Evolutionary conservation across 2,888 invertebrate species (phyloP).

Genomic region (Catocala sponsa): DNA sequence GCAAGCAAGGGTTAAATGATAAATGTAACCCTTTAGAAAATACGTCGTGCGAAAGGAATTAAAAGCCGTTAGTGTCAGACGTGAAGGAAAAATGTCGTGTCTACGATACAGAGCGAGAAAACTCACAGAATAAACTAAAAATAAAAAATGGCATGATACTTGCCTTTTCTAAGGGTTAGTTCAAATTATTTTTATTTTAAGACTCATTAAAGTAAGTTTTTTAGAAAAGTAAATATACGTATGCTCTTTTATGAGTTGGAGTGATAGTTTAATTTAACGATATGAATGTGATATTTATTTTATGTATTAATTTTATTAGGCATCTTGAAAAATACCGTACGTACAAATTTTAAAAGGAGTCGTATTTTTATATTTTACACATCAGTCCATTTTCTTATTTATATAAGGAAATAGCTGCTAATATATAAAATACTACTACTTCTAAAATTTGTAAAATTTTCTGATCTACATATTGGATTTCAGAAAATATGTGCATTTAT

Average conservation of each 20-base stretch:
- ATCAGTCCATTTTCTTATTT: no score
- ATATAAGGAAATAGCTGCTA: no score
- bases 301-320: no score
- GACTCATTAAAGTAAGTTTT: background rate
- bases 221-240: background rate
- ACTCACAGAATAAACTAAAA: conserved; percentile 23
- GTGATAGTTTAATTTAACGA: background rate
- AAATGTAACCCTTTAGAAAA: conserved; percentile 75
- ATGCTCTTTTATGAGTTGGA: no score
- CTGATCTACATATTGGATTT: no score
- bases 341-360: no score
- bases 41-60: conserved; percentile 71
- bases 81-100: conserved; percentile 63
- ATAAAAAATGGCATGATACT: no score
- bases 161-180: background rate
- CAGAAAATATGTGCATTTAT: no score
- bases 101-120: conserved; percentile 39
- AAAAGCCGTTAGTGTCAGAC: conserved; percentile 67
- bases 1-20: conserved; percentile 72
- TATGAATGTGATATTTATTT: background rate
- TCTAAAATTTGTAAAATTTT: no score
- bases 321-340: no score
- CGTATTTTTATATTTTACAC: no score
- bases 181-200: background rate
- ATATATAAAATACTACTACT: no score